Conservation (phyloP, 2,113 vertebrate species). For the Clarias gariepinus region DNA sequence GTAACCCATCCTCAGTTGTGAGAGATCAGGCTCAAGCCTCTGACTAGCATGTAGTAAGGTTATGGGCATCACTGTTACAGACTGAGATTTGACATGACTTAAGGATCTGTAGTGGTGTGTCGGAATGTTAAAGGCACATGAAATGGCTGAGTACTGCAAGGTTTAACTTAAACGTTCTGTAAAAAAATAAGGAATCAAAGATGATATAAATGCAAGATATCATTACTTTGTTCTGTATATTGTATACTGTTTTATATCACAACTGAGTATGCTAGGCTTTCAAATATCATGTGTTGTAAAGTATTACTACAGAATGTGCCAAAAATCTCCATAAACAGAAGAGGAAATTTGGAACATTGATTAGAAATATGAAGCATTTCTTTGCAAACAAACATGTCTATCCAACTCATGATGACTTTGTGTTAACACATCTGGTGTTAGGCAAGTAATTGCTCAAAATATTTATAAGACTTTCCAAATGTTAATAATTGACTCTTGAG, state of each 20-base stretch:
- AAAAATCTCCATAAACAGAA: too few relatives aligned
- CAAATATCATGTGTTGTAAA: neutral
- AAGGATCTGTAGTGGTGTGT: neutral
- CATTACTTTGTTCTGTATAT: neutral
- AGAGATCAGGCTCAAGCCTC: constrained; percentile 58
- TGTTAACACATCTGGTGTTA: too few relatives aligned
- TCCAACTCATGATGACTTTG: too few relatives aligned
- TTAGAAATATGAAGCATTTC: too few relatives aligned
- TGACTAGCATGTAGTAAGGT: constrained; percentile 45
- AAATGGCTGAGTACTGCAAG: neutral
- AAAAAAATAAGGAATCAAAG: neutral
- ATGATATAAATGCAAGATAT: neutral
- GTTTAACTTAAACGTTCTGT: neutral
- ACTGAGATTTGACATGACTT: neutral
- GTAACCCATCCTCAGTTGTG: constrained; percentile 62
- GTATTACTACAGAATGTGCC: neutral
- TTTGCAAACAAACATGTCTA: too few relatives aligned
- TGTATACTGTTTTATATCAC: neutral
- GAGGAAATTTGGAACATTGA: too few relatives aligned
- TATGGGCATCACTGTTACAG: constrained; percentile 10
- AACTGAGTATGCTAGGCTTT: neutral
- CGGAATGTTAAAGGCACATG: neutral
- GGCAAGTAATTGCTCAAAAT: too few relatives aligned
- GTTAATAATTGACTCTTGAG: too few relatives aligned
- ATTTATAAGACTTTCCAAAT: too few relatives aligned